Evolutionary conservation across 2,797 vertebrate genomes (phyloP).

Genomic region (Margarornis squamiger): DNA sequence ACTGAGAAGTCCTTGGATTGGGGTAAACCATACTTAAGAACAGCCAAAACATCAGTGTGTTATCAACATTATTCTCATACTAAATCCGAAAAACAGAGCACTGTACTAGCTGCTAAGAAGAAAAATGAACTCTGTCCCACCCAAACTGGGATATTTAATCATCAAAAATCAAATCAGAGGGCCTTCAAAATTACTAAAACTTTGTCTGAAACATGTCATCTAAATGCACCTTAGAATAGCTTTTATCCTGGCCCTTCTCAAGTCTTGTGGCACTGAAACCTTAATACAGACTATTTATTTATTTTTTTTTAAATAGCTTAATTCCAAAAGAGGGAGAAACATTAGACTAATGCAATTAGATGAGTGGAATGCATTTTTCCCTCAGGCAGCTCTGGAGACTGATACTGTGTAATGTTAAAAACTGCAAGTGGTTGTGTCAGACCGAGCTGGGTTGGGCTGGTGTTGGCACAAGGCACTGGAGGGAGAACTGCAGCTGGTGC

Average conservation of each 20-base stretch:
- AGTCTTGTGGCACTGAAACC: neutral
- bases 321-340: constrained; percentile 18
- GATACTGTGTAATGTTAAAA: constrained; percentile 24
- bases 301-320: neutral
- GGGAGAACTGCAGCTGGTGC: neutral
- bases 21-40: neutral
- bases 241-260: neutral
- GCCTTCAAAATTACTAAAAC: neutral
- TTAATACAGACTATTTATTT: neutral
- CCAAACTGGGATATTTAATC: neutral
- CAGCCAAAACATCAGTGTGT: neutral
- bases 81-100: neutral
- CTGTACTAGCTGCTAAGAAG: neutral
- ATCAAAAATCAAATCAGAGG: neutral
- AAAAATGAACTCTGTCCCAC: neutral
- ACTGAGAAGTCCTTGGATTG: neutral
- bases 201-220: neutral
- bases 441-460: neutral
- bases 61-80: neutral
- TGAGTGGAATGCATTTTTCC: constrained; percentile 35
- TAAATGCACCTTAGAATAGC: neutral
- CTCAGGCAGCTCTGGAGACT: constrained; percentile 7
- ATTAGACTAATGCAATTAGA: constrained; percentile 20
- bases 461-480: neutral
- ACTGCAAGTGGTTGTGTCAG: neutral